These are phyloP conservation scores for Morelia viridis DNA, from an alignment of 2,797 vertebrate species.

Conservation along the genomic window DNA sequence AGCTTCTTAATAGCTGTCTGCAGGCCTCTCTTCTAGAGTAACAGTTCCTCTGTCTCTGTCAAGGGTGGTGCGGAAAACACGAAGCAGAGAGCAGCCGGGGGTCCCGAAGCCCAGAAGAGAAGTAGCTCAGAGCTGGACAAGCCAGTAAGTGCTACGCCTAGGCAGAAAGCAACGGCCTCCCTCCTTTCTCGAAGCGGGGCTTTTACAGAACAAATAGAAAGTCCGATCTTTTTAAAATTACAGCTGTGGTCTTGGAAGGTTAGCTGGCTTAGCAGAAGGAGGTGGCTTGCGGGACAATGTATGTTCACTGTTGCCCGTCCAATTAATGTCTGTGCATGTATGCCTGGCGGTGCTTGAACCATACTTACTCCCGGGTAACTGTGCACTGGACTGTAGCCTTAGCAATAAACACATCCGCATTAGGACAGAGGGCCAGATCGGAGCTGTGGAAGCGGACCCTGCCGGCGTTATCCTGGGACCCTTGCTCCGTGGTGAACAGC, in stretches of 20 bases:
- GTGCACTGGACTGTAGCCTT: neutral
- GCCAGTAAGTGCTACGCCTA: constrained; percentile 28
- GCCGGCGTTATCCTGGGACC: neutral
- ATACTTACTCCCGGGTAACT: neutral
- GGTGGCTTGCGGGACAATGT: neutral
- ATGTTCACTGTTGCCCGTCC: neutral
- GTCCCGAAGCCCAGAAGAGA: constrained; percentile 53
- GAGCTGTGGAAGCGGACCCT: neutral
- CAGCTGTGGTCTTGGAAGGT: neutral
- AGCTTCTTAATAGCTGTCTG: neutral
- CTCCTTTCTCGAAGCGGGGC: neutral
- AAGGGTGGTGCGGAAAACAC: constrained; percentile 35
- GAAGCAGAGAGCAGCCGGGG: constrained; percentile 13
- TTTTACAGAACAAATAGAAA: neutral
- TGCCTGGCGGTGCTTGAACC: neutral
- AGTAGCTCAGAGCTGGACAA: constrained; percentile 28
- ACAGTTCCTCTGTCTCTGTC: constrained; percentile 47
- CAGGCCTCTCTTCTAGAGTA: constrained; percentile 10
- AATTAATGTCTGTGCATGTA: too few relatives aligned
- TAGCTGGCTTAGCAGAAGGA: neutral
- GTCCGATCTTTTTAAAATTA: neutral
- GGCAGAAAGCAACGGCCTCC: neutral
- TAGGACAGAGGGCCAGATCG: neutral
- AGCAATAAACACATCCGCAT: neutral
- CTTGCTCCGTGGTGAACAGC: neutral